These are phyloP conservation scores for Parnassius smintheus DNA, from an alignment of 2,888 invertebrate species.

Conservation along the genomic window DNA sequence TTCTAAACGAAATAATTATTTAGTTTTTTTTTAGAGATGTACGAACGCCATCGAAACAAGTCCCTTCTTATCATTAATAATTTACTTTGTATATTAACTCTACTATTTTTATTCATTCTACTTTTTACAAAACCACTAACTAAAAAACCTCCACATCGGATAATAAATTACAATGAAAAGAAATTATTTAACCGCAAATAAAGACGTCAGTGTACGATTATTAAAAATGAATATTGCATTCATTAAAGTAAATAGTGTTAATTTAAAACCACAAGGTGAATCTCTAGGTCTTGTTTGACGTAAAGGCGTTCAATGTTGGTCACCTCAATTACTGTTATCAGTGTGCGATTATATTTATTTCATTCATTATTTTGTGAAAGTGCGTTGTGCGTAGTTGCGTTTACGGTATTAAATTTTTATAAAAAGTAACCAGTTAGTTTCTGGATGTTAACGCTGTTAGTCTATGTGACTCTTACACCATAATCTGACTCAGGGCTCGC, in stretches of 20 bases:
- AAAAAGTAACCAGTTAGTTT: too few species aligned
- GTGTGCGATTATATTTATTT: neutral
- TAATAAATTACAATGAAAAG: conserved; percentile 1
- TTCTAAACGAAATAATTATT: too few species aligned
- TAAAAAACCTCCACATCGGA: neutral
- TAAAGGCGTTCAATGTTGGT: neutral
- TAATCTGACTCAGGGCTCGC: too few species aligned
- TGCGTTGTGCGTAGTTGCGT: too few species aligned
- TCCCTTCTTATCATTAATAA: neutral
- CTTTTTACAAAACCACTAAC: conserved; percentile 3
- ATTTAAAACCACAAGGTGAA: conserved; percentile 19
- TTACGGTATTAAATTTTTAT: too few species aligned
- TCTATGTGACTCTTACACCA: too few species aligned
- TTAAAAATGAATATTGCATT: conserved; percentile 7
- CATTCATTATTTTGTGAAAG: too few species aligned
- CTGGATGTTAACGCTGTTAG: too few species aligned
- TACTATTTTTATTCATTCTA: neutral
- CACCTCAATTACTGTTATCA: neutral
- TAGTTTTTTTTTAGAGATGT: neutral
- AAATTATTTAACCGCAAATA: conserved; percentile 18
- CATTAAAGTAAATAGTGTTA: conserved; percentile 7
- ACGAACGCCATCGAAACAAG: neutral
- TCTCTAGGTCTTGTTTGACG: conserved; percentile 17
- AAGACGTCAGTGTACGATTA: conserved; percentile 12
- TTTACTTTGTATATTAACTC: neutral